Base-by-base conservation (phyloP, 2,888 invertebrate species). In the Polydrusus pterygomalis region DNA sequence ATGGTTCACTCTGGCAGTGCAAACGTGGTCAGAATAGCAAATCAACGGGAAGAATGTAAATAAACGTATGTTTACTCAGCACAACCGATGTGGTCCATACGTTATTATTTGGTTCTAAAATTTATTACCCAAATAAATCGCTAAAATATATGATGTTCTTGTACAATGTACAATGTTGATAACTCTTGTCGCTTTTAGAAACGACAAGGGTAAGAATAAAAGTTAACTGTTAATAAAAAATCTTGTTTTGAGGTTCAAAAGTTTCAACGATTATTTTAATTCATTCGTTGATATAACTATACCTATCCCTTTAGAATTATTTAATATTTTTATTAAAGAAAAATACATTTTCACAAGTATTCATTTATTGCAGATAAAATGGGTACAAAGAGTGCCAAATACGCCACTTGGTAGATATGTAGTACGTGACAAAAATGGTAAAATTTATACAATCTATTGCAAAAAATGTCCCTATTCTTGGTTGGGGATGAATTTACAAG, bases 21-120 rank as follows among this genome's bases (percentile, higher is more conserved):
- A 25, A 20, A 69, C 69, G 74, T 74, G 74, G 20, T 30, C 43
- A 13, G 74, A 74, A 69, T 74, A 20, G 18, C n/a, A 72, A 65
- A 15, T 38, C 15, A 11, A 25, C 25, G 56, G 38, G 15, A 38
- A 18, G 54, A 25, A n/a, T 54, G 40, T 40, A 54, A 54, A 68
- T 34, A 51, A 43, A 68, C 38, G 18, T 45, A 13, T 62, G 63
- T 63, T 63, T 60, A 17, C 60, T 60, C 18, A 17, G 38, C 18
- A 60, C 40, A 17, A 40, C 18, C 17, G 60, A 13, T 54, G 54
- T 30, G 54, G 6, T 30, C 54, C 54, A 30, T 54, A 54, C 3
- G 30, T 54, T 54, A 54, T 30, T 54, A 47, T 15, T 45, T 13
- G 17, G 3, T 17, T 47, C 3, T 2, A 15, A n/a, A 34, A 6